A percentile compares a stretch with the other conserved stretches of the same genome.
Conservation (phyloP, 2,797 vertebrate genomes). For the Scolopax rusticola region DNA sequence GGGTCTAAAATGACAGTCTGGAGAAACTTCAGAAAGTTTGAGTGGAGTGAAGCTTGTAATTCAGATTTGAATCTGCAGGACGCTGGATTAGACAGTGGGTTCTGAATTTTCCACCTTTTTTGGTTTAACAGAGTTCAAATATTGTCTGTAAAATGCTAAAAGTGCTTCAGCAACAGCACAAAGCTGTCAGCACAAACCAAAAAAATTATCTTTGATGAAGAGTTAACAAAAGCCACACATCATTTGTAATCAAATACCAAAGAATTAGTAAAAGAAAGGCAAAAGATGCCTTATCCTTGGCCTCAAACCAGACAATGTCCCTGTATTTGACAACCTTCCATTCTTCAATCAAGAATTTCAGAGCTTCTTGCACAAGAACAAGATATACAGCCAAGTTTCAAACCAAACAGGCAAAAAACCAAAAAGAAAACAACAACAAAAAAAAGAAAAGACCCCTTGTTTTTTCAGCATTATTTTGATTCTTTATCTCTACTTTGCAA, state of each 20-base stretch:
- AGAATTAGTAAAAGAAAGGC: not conserved
- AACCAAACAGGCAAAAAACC: rapidly evolving
- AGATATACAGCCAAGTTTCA: not conserved
- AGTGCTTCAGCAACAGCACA: not conserved
- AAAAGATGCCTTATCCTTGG: not conserved
- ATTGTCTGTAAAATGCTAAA: not conserved
- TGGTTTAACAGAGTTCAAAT: not conserved
- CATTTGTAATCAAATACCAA: not conserved
- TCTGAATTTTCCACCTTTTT: not conserved
- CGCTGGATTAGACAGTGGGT: not conserved
- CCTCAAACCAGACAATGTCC: not conserved
- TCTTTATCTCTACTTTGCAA: not conserved
- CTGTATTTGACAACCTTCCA: not conserved
- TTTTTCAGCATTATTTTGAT: not conserved
- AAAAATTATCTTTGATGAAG: not conserved
- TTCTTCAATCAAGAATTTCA: not conserved
- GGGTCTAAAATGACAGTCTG: not conserved
- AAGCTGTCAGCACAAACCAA: not conserved
- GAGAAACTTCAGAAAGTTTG: not conserved
- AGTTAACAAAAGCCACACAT: not conserved
- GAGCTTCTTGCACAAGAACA: not conserved
- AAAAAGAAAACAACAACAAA: not conserved
- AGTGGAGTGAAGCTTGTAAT: not conserved
- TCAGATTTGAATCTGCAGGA: not conserved
- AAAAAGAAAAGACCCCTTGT: not conserved